These are phyloP conservation scores for Leucoraja erinaceus DNA, from an alignment of 2,113 vertebrate genomes.

Conservation along the genomic window DNA sequence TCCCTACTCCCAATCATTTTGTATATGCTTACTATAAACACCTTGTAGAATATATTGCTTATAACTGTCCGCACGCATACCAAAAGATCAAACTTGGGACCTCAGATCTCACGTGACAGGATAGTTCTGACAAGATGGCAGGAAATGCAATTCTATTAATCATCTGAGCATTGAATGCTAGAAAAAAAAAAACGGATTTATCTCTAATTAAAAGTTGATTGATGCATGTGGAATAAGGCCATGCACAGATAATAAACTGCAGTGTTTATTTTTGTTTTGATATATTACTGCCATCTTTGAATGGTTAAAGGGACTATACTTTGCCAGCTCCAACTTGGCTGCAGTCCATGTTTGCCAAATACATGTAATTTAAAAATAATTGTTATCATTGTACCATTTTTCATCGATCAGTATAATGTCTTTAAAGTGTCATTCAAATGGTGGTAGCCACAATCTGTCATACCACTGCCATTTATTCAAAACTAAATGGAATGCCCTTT, in stretches of 20 bases:
- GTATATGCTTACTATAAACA: conserved; percentile 32
- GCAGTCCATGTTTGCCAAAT: neutral
- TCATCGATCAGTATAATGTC: neutral
- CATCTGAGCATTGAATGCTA: neutral
- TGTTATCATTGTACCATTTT: neutral
- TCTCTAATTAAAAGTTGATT: neutral
- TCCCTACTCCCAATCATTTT: neutral
- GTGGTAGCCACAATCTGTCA: conserved; percentile 1
- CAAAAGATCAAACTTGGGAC: neutral
- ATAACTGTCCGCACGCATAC: neutral
- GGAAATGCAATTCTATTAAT: neutral
- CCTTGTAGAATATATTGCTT: conserved; percentile 8
- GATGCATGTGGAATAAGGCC: neutral
- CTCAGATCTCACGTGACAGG: neutral
- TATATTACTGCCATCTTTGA: neutral
- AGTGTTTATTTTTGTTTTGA: neutral
- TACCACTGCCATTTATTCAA: neutral
- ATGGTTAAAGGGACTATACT: neutral
- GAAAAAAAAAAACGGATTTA: neutral
- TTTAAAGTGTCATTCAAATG: neutral
- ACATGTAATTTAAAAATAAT: neutral
- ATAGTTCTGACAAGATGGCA: neutral
- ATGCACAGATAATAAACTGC: neutral
- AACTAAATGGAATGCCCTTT: neutral
- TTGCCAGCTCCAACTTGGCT: no score